Base-by-base conservation (phyloP, 2,797 vertebrate genomes). In the Acipenser transmontanus region DNA sequence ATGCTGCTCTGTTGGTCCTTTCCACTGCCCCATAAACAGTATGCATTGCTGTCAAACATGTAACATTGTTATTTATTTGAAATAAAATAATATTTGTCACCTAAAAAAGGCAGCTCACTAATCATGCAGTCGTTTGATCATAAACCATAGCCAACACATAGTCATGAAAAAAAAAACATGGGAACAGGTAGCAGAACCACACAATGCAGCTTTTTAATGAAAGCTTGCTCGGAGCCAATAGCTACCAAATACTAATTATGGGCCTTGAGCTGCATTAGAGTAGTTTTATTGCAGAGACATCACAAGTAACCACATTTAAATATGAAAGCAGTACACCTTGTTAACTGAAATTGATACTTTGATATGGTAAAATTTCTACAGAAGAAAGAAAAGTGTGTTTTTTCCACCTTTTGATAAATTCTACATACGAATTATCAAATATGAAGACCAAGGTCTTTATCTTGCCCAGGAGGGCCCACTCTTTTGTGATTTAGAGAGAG, bases 311-410 rank as follows among this genome's bases (percentile, higher is more conserved):
- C 54, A n/a, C 54, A 57, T 57, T 11, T 57, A 57, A 57, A 13
- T 57, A 57, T 57, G 2, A n/a, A 57, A 57, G 54, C 12, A 13
- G n/a, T 57, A 57, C 54, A 57, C 52, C 14, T 61, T 64, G 47
- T 67, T 63, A 65, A 65, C 49, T 59, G 64, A 70, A 72, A 72
- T 54, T 64, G 69, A 70, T 70, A 70, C 66, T 65, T 66, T 71
- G 63, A 47, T 60, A 68, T 71, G 67, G 61, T 70, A 17, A 67
- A 65, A 63, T 67, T 69, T 63, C 13, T 73, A 59, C 65, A 71
- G 17, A 47, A 56, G 64, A 54, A 67, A 17, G 68, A 60, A 69
- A 70, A 66, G 69, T 65, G 61, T 69, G 65, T 69, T 65, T 63
- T 59, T 34, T 34, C 4, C 4, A 34, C 34, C 34, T 34, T 34